These are phyloP conservation scores for Lepidocyrtinus sp. DNA, from an alignment of 2,888 invertebrate genomes.

Conservation along the genomic window DNA sequence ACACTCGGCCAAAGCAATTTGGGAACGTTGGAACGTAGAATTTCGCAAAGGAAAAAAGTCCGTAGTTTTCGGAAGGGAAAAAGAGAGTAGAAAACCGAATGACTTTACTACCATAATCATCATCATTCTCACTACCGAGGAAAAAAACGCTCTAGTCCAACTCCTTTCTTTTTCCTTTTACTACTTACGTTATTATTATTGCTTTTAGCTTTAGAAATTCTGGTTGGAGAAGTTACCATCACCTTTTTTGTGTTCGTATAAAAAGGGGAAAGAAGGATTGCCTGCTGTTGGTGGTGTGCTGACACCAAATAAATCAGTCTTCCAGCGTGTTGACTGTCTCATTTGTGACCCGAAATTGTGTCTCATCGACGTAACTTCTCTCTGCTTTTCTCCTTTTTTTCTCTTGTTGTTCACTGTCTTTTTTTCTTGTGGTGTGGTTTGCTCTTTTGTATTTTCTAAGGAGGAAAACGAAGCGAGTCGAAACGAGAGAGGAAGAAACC, in stretches of 20 bases:
- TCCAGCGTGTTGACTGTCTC: slow-evolving; percentile 61
- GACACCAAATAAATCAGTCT: slow-evolving; percentile 62
- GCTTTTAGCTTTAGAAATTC: slow-evolving; percentile 11
- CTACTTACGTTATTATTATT: slow-evolving; percentile 18
- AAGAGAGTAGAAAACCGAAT: slow-evolving; percentile 44
- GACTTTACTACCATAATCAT: slow-evolving; percentile 33
- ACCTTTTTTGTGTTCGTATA: slow-evolving; percentile 31
- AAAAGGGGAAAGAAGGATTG: slow-evolving; percentile 54
- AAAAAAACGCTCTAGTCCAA: neutral
- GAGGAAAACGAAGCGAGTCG: slow-evolving; percentile 7
- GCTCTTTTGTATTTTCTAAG: neutral
- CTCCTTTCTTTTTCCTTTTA: neutral
- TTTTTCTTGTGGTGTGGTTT: neutral
- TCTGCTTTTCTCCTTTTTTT: too few relatives aligned
- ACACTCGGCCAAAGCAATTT: neutral
- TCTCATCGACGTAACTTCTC: slow-evolving; percentile 37
- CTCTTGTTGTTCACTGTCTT: slow-evolving; percentile 9
- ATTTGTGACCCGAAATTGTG: slow-evolving; percentile 61
- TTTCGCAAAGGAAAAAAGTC: slow-evolving; percentile 13
- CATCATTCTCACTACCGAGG: slow-evolving; percentile 19
- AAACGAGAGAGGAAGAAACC: slow-evolving; percentile 28
- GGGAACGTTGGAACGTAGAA: too few relatives aligned
- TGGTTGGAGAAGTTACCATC: neutral
- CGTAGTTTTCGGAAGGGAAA: slow-evolving; percentile 37
- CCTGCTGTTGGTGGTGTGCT: slow-evolving; percentile 59